Evolutionary conservation across 2,888 invertebrate genomes (phyloP).

Genomic region (Rhorus exstirpatorius): DNA sequence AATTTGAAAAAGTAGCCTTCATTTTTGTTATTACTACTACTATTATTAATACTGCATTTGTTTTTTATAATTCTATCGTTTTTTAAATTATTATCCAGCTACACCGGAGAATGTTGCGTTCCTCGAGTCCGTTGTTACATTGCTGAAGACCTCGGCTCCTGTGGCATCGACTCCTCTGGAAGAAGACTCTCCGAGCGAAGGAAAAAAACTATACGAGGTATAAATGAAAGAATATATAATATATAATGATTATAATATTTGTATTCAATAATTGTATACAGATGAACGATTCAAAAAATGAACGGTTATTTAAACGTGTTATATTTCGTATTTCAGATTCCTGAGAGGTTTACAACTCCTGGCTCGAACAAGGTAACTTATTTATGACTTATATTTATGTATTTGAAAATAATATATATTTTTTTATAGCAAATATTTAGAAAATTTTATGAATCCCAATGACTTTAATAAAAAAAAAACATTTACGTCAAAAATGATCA

Average conservation of each 20-base stretch:
- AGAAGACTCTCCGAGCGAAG: neutral
- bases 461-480: neutral
- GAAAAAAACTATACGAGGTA: no score
- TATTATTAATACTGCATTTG: neutral
- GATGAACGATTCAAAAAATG: no score
- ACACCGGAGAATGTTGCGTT: constrained; percentile 39
- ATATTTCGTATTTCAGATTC: no score
- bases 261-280: no score
- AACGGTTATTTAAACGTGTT: no score
- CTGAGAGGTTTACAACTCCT: no score
- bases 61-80: neutral
- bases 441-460: neutral
- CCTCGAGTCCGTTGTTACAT: constrained; percentile 21
- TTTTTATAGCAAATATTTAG: neutral
- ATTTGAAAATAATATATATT: neutral
- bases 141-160: constrained; percentile 16
- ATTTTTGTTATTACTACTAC: neutral
- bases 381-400: neutral
- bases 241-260: no score
- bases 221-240: no score
- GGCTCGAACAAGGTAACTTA: no score
- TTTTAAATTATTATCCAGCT: constrained; percentile 7
- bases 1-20: neutral
- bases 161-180: neutral
- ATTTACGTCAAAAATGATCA: neutral